Percentiles rank a stretch among this genome's conserved stretches.
Conservation (phyloP, 2,797 vertebrate genomes). For the Cercopithecus neglectus region DNA sequence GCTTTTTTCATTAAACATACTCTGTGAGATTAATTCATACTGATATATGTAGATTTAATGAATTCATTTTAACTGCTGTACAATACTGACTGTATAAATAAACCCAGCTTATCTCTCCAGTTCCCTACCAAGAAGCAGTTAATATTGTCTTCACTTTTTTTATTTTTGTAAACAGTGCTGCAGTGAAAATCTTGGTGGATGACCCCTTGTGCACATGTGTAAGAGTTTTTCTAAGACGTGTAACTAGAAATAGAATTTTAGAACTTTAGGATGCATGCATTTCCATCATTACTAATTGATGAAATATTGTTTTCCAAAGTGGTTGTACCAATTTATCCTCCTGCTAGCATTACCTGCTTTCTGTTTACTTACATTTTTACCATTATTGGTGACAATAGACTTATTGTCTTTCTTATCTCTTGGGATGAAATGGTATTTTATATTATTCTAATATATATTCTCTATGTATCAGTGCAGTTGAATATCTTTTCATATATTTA, state of each 20-base stretch:
- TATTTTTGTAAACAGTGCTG: neutral
- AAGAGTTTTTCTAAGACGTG: neutral
- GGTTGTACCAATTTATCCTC: neutral
- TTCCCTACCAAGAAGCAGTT: neutral
- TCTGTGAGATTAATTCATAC: neutral
- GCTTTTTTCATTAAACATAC: neutral
- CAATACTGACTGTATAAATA: neutral
- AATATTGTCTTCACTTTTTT: neutral
- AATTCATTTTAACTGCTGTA: neutral
- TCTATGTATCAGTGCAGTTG: neutral
- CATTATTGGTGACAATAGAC: neutral
- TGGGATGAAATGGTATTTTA: neutral
- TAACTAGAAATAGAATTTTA: conserved; percentile 6
- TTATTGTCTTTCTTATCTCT: neutral
- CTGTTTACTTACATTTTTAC: neutral
- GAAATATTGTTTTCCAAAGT: neutral
- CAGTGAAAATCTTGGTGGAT: neutral
- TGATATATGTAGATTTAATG: neutral
- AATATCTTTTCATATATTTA: neutral
- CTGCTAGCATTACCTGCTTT: neutral
- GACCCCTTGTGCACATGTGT: neutral
- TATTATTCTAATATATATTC: neutral
- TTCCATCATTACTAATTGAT: neutral
- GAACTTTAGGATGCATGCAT: neutral
- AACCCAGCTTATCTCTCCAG: neutral